Percentiles rank a stretch among this genome's conserved stretches.
These are phyloP conservation scores for Pogona vitticeps DNA, from an alignment of 2,113 vertebrate genomes.

Conservation along the genomic window DNA sequence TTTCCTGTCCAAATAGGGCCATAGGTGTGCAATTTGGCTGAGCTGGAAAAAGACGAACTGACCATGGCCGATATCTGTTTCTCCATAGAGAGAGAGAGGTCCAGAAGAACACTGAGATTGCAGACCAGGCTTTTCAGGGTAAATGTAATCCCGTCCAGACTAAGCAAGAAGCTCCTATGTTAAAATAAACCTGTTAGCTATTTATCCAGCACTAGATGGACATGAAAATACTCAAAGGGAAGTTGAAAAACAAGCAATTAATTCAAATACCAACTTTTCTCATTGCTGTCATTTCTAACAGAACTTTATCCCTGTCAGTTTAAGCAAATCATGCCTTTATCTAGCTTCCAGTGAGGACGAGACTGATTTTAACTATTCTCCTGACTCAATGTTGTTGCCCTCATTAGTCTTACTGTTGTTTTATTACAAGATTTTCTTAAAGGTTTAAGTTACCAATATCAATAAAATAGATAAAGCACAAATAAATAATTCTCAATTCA, in stretches of 20 bases:
- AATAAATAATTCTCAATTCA: slow-evolving; percentile 7
- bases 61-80: no score
- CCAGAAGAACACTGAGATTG: no score
- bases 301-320: not conserved
- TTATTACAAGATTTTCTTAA: not conserved
- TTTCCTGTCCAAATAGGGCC: no score
- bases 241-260: not conserved
- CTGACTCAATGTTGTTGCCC: not conserved
- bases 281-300: not conserved
- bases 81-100: no score
- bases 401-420: not conserved
- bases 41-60: no score
- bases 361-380: not conserved
- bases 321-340: not conserved
- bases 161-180: no score
- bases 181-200: not conserved
- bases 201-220: not conserved
- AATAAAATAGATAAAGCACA: not conserved
- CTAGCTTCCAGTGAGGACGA: not conserved
- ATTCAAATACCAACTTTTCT: not conserved
- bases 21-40: no score
- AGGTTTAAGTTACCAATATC: not conserved
- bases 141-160: no score
- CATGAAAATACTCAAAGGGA: not conserved
- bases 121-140: no score